Evolutionary conservation across 2,113 vertebrate species (phyloP).

Genomic region (Muscicapa adusta): DNA sequence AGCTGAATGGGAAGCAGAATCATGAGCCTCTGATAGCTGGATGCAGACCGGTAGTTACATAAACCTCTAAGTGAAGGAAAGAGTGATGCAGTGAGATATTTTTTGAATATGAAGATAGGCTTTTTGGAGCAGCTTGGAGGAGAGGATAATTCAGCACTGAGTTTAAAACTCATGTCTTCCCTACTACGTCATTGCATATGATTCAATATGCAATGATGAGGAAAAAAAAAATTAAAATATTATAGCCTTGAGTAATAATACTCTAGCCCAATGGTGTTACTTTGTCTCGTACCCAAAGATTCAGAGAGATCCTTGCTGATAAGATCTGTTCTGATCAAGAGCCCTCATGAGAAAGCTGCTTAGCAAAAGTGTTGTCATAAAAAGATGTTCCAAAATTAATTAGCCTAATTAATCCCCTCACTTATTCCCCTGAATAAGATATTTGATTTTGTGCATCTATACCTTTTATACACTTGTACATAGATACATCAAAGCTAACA

Average conservation of each 20-base stretch:
- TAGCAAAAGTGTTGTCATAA: neutral
- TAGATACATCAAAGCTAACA: neutral
- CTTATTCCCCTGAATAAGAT: neutral
- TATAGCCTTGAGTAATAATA: neutral
- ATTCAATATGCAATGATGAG: neutral
- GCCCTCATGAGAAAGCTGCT: rapidly evolving
- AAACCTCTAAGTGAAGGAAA: neutral
- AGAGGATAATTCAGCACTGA: neutral
- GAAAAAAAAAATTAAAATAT: neutral
- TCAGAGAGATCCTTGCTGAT: neutral
- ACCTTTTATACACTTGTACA: neutral
- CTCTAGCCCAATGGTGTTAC: neutral
- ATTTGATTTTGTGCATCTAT: neutral
- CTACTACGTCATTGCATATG: neutral
- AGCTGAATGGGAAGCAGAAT: neutral
- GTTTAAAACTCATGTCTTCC: neutral
- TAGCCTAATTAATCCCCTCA: neutral
- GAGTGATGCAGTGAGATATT: neutral
- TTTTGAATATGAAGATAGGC: neutral
- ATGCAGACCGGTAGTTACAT: neutral
- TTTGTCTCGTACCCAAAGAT: neutral
- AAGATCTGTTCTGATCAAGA: neutral
- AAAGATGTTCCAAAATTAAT: neutral
- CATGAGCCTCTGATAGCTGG: neutral
- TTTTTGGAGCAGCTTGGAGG: neutral